Conservation (phyloP, 2,888 invertebrate species). For the Drosophila barbarae region DNA sequence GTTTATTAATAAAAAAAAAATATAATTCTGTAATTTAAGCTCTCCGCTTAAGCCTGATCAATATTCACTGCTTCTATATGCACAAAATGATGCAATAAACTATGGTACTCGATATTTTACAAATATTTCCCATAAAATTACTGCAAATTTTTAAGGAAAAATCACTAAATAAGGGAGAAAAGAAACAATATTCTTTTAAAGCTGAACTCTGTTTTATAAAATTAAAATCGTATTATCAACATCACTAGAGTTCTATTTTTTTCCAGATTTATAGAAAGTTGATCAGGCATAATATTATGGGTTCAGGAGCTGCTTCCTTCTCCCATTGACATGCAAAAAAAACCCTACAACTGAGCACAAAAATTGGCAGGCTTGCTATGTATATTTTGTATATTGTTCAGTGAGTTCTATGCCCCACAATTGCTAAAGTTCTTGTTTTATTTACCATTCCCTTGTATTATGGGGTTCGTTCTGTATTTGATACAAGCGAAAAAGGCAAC, state of each 20-base stretch:
- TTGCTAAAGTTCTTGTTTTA: conserved; percentile 13
- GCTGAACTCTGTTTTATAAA: too few relatives aligned
- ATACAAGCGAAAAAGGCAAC: conserved; percentile 20
- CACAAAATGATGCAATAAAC: conserved; percentile 13
- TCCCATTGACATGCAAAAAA: background rate
- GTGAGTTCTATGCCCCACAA: conserved; percentile 3
- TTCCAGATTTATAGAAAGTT: too few relatives aligned
- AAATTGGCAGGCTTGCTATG: background rate
- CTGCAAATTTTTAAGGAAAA: background rate
- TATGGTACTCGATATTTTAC: background rate
- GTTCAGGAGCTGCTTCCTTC: background rate
- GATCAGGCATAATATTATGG: too few relatives aligned
- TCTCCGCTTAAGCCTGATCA: conserved; percentile 26
- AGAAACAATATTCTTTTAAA: too few relatives aligned
- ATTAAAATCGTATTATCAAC: too few relatives aligned
- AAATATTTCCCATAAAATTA: background rate
- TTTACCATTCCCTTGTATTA: conserved; percentile 25
- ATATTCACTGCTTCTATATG: conserved; percentile 33
- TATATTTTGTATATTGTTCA: conserved; percentile 44
- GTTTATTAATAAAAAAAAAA: too few relatives aligned
- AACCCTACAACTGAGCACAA: background rate
- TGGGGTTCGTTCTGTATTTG: conserved; percentile 20
- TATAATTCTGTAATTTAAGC: conserved; percentile 16
- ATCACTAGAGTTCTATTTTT: too few relatives aligned
- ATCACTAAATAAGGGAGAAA: too few relatives aligned